phyloP scores from a whole-genome alignment of 2,888 invertebrate species.

The Drosophila emarginata region DNA sequence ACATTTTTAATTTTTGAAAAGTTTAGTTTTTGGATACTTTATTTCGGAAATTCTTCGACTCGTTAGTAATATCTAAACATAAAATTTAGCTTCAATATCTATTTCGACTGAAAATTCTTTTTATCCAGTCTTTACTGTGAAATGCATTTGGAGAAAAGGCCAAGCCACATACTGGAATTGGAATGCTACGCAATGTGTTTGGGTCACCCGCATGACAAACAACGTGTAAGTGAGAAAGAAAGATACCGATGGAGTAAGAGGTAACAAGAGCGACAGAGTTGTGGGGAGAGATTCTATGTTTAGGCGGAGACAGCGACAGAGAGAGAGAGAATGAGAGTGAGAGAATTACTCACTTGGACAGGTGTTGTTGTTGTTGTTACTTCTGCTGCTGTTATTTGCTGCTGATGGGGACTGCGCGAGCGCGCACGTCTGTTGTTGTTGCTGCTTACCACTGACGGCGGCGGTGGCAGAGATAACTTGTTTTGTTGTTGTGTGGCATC shows the following conservation, averaged over 20 bases:
- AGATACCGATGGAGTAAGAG: neutral
- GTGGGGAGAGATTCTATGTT: constrained; percentile 1
- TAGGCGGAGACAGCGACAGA: neutral
- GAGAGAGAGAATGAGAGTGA: constrained; percentile 28
- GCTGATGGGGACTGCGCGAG: constrained; percentile 70
- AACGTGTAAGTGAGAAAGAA: neutral
- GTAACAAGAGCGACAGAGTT: constrained; percentile 12
- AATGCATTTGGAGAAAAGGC: constrained; percentile 23
- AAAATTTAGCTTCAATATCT: no score
- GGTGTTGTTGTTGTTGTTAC: constrained; percentile 61
- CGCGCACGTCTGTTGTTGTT: constrained; percentile 72
- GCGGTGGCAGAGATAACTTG: constrained; percentile 80
- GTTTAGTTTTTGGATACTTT: no score
- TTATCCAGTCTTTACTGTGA: constrained; percentile 23
- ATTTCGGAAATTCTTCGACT: no score
- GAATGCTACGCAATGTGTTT: constrained; percentile 60
- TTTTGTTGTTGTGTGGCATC: constrained; percentile 67
- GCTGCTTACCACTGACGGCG: constrained; percentile 74
- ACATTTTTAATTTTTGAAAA: no score
- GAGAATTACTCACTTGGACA: constrained; percentile 69
- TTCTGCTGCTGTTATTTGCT: constrained; percentile 45
- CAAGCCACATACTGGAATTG: constrained; percentile 44
- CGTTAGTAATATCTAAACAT: no score
- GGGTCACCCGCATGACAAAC: constrained; percentile 41
- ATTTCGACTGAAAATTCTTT: neutral